phyloP scores from a whole-genome alignment of 1,140 invertebrate species.

The Phymorhynchus buccinoides region DNA sequence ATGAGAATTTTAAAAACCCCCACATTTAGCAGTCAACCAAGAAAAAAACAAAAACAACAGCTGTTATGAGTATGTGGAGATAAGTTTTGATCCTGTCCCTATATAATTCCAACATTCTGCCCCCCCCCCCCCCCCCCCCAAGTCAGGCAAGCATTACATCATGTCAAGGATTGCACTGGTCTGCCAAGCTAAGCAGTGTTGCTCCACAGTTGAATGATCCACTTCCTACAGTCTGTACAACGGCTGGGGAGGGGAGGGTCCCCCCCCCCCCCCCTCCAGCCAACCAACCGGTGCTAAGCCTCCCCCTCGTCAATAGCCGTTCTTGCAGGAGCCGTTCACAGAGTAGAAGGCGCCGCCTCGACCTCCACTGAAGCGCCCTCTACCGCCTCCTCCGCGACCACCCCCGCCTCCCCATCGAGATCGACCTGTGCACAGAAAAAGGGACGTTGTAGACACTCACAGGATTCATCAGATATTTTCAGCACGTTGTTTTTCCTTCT shows the following conservation, averaged over 20 bases:
- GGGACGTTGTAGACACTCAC: no score
- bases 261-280: no score
- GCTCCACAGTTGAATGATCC: not conserved
- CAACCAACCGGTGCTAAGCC: not conserved
- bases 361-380: conserved; percentile 25
- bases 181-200: not conserved
- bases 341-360: not conserved
- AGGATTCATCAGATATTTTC: no score
- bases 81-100: not conserved
- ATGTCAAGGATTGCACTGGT: not conserved
- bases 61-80: not conserved
- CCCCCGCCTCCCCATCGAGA: conserved; percentile 55
- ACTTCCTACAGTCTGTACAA: not conserved
- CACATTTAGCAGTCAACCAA: no score
- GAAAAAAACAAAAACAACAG: not conserved
- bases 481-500: no score
- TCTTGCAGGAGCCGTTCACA: not conserved
- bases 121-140: not conserved
- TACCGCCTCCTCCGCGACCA: conserved; percentile 38
- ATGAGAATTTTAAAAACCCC: no score
- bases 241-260: no score
- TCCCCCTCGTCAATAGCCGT: not conserved
- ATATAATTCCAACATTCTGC: not conserved
- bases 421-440: conserved; percentile 47
- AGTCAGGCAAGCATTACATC: conserved; percentile 2